Percentiles rank a stretch among this genome's conserved stretches.
Evolutionary conservation across 2,113 vertebrate genomes (phyloP).

Genomic region (Thoracochromis brauschi): DNA sequence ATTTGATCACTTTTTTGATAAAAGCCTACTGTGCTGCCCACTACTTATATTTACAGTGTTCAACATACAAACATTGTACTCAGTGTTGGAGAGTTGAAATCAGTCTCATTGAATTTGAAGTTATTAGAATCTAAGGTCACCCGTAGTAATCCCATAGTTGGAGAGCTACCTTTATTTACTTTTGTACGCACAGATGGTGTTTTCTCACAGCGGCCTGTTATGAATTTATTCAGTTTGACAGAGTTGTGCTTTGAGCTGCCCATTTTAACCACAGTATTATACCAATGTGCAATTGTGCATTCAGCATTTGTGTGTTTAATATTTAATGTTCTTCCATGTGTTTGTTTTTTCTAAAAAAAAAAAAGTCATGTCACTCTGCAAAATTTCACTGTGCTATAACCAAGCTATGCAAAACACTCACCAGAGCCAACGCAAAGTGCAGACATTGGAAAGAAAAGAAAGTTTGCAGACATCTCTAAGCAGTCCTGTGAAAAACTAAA

Average conservation of each 20-base stretch:
- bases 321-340: neutral
- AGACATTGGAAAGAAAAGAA: neutral
- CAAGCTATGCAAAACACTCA: neutral
- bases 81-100: neutral
- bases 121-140: neutral
- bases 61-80: fast-evolving
- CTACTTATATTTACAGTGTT: neutral
- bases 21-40: neutral
- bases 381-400: neutral
- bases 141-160: neutral
- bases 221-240: neutral
- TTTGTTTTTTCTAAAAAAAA: neutral
- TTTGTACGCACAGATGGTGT: neutral
- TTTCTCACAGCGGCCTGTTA: neutral
- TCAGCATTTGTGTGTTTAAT: neutral
- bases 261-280: neutral
- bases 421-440: neutral
- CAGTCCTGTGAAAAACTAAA: neutral
- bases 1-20: neutral
- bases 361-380: neutral
- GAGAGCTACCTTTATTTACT: neutral
- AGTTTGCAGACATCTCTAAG: neutral
- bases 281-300: neutral
- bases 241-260: neutral
- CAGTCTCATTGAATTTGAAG: neutral